Conservation (phyloP, 2,888 invertebrate species). For the Corythucha ciliata region DNA sequence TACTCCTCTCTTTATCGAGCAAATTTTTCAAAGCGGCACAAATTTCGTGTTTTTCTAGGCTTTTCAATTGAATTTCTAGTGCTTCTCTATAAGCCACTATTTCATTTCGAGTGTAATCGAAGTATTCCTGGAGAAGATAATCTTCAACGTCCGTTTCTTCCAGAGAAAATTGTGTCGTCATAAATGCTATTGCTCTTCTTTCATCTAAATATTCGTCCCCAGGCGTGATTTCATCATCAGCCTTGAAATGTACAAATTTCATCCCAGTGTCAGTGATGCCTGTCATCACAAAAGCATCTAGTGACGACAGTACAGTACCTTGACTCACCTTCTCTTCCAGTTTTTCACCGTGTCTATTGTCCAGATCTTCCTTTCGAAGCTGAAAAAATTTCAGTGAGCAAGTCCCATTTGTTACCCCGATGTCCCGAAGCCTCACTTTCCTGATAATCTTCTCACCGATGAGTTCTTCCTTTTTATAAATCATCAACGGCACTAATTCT, state of each 20-base stretch:
- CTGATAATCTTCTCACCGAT: background rate
- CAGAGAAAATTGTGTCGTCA: background rate
- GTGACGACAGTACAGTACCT: background rate
- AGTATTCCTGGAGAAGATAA: background rate
- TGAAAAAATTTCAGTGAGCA: background rate
- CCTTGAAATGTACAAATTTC: slow-evolving; percentile 3
- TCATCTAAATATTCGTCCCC: background rate
- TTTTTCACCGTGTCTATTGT: too few species aligned
- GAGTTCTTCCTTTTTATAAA: slow-evolving; percentile 6
- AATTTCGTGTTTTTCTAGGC: background rate
- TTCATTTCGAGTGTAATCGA: background rate
- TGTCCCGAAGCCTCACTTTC: background rate
- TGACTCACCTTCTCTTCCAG: slow-evolving; percentile 1
- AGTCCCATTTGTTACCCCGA: slow-evolving; percentile 2
- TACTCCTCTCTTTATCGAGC: background rate
- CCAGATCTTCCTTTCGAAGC: slow-evolving; percentile 3
- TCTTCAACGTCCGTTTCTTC: background rate
- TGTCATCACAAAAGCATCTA: slow-evolving; percentile 1
- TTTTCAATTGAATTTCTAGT: background rate
- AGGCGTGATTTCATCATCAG: background rate
- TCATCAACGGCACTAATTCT: slow-evolving; percentile 2
- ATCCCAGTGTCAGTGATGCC: background rate
- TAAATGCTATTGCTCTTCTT: background rate
- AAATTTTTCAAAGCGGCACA: background rate
- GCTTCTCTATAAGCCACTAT: background rate